Conservation (phyloP, 1,140 invertebrate genomes). For the Dolichoris vasculosae region DNA sequence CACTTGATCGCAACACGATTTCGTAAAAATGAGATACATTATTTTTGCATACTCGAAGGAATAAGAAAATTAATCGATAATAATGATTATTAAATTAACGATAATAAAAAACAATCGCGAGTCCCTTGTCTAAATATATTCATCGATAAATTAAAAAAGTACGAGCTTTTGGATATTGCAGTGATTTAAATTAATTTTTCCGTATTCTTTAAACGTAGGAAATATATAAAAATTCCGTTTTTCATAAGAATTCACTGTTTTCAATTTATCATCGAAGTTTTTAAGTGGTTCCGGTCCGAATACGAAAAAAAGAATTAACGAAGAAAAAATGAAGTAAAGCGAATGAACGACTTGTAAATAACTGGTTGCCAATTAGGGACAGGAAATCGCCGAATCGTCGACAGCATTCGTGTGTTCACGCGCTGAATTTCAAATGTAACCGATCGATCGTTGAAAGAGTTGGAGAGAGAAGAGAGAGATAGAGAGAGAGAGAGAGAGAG, state of each 20-base stretch:
- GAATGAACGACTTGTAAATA: not conserved
- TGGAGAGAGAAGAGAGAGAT: not conserved
- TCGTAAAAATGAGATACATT: too few relatives aligned
- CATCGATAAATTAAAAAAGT: too few relatives aligned
- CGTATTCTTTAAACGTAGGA: too few relatives aligned
- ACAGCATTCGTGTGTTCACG: not conserved
- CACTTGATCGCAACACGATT: too few relatives aligned
- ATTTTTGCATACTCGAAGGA: too few relatives aligned
- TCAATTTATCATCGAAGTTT: not conserved
- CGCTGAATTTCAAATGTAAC: slow-evolving; percentile 19
- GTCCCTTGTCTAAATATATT: too few relatives aligned
- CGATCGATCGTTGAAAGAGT: slow-evolving; percentile 14
- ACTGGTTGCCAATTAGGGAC: slow-evolving; percentile 5
- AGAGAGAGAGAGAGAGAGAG: not conserved
- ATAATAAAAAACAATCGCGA: too few relatives aligned
- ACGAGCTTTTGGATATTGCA: too few relatives aligned
- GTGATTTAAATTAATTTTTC: too few relatives aligned
- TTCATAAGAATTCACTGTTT: not conserved
- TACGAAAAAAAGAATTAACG: not conserved
- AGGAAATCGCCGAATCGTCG: not conserved
- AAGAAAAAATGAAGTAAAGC: not conserved
- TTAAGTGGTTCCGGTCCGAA: not conserved
- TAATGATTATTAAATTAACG: too few relatives aligned
- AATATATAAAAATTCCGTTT: too few relatives aligned
- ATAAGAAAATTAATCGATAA: too few relatives aligned